These are phyloP conservation scores for Dermatemys mawii DNA, from an alignment of 2,113 vertebrate species.

Conservation along the genomic window DNA sequence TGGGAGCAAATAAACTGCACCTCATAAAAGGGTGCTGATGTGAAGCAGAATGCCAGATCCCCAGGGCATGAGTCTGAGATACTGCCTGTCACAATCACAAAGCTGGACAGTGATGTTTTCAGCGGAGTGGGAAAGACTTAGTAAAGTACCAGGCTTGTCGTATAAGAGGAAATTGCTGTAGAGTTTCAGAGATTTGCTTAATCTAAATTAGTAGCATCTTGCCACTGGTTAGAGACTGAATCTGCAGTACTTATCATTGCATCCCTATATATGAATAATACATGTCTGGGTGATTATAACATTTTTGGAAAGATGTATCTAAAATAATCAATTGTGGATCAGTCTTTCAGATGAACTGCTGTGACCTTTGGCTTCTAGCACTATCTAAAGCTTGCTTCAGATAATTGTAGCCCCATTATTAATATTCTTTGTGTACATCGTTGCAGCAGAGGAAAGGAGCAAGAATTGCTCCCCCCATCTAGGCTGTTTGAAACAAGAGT, in stretches of 20 bases:
- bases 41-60: neutral
- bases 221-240: slow-evolving; percentile 38
- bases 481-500: neutral
- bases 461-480: neutral
- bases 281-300: neutral
- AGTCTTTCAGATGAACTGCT: neutral
- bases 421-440: neutral
- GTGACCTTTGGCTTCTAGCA: neutral
- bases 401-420: neutral
- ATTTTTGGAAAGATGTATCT: neutral
- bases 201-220: slow-evolving; percentile 49
- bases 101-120: neutral
- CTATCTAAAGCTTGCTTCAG: neutral
- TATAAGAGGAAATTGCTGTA: slow-evolving; percentile 1
- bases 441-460: neutral
- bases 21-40: neutral
- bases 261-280: slow-evolving; percentile 42
- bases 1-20: neutral
- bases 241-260: slow-evolving; percentile 52
- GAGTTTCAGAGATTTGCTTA: neutral
- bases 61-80: too few species aligned
- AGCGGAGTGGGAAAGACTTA: neutral
- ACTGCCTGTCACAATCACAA: neutral
- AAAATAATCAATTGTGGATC: neutral
- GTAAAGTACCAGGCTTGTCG: slow-evolving; percentile 11